These are phyloP conservation scores for Ceriagrion tenellum DNA, from an alignment of 2,888 invertebrate genomes.

Conservation along the genomic window DNA sequence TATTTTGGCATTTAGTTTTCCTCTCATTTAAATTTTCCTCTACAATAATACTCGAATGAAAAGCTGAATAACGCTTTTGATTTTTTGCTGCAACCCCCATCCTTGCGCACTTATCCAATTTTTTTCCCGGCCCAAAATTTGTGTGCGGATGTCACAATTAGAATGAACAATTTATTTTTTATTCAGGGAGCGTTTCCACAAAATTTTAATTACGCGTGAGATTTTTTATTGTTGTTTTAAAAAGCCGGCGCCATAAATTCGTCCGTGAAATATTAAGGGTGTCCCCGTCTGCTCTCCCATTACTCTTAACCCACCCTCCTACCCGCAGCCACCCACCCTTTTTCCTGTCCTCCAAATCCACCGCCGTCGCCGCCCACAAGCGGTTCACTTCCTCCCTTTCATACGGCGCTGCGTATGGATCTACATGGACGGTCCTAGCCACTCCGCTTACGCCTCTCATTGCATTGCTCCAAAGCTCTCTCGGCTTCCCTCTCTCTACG, in stretches of 20 bases:
- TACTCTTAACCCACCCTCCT: not conserved
- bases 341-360: not conserved
- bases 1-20: slow-evolving; percentile 21
- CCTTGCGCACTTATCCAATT: not conserved
- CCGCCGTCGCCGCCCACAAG: not conserved
- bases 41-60: not conserved
- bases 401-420: not conserved
- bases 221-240: slow-evolving; percentile 48
- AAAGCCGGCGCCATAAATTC: slow-evolving; percentile 50
- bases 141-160: not conserved
- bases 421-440: not conserved
- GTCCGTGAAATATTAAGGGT: slow-evolving; percentile 55
- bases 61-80: not conserved
- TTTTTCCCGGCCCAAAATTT: not conserved
- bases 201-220: slow-evolving; percentile 43
- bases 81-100: not conserved
- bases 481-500: not conserved
- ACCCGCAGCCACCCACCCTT: not conserved
- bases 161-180: slow-evolving; percentile 25
- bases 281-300: slow-evolving; percentile 17
- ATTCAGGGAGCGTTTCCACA: not conserved
- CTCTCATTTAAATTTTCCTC: not conserved
- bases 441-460: not conserved
- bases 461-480: not conserved
- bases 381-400: not conserved